Percentiles rank a stretch among this genome's conserved stretches.
These are phyloP conservation scores for Aurelia sp. DNA, from an alignment of 30 jellyfish, hydroid and myxozoan species.

Conservation along the genomic window DNA sequence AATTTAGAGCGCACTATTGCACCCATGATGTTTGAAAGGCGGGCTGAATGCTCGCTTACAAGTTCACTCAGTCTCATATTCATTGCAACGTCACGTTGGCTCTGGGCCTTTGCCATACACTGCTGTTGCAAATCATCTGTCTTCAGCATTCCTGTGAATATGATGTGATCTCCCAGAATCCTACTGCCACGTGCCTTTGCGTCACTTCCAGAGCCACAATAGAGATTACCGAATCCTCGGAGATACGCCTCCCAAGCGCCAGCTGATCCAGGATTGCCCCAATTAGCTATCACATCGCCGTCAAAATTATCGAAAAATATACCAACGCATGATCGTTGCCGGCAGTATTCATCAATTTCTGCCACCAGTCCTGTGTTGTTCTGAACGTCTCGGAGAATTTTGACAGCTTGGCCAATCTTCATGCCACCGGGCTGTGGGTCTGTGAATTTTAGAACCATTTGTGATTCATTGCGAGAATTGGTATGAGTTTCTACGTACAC, in stretches of 20 bases:
- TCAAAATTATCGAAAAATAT: conserved; percentile 26
- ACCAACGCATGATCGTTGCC: conserved; percentile 5
- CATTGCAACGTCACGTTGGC: not conserved
- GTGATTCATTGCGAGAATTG: not conserved
- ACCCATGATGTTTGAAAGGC: conserved; percentile 2
- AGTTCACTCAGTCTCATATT: conserved; percentile 16
- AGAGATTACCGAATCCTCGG: conserved; percentile 23
- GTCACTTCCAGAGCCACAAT: not conserved
- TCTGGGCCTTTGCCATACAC: not conserved
- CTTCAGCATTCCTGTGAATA: conserved; percentile 9
- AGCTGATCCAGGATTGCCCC: conserved; percentile 40
- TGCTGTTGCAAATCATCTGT: conserved; percentile 43
- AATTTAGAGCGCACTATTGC: not conserved
- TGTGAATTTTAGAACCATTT: not conserved
- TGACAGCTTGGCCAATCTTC: conserved; percentile 27
- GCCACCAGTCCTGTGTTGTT: not conserved
- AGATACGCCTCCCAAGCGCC: conserved; percentile 45
- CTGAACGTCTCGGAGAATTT: not conserved
- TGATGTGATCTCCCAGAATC: conserved; percentile 18
- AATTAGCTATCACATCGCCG: conserved; percentile 30
- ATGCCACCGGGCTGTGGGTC: conserved; percentile 46
- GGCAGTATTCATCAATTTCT: not conserved
- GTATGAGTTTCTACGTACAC: not conserved
- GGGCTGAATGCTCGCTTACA: conserved; percentile 20
- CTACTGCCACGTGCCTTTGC: not conserved